These are phyloP conservation scores for Heliothis subflexa DNA, from an alignment of 1,140 invertebrate genomes.

Conservation along the genomic window DNA sequence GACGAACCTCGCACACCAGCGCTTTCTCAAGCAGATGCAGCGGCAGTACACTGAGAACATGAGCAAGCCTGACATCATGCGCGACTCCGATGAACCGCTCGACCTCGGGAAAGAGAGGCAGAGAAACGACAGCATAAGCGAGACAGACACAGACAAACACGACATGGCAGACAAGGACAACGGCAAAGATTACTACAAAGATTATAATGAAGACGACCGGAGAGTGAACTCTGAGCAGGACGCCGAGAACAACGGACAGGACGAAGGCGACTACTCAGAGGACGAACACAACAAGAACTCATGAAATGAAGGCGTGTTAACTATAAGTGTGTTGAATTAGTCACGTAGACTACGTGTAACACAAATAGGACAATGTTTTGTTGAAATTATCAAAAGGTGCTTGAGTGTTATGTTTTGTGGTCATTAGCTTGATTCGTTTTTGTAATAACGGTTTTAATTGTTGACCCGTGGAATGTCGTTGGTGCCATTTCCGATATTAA, in stretches of 20 bases:
- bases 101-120: slow-evolving; percentile 83
- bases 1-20: slow-evolving; percentile 84
- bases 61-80: slow-evolving; percentile 79
- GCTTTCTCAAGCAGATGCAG: slow-evolving; percentile 88
- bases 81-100: slow-evolving; percentile 79
- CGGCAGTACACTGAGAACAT: slow-evolving; percentile 83
- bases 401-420: slow-evolving; percentile 81
- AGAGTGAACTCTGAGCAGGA: slow-evolving; percentile 71
- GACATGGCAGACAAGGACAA: slow-evolving; percentile 72
- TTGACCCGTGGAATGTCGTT: slow-evolving; percentile 83
- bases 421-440: slow-evolving; percentile 77
- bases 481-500: slow-evolving; percentile 81
- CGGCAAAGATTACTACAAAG: slow-evolving; percentile 76
- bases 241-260: slow-evolving; percentile 75
- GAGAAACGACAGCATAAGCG: slow-evolving; percentile 71
- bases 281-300: slow-evolving; percentile 79
- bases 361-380: slow-evolving; percentile 71
- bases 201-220: slow-evolving; percentile 74
- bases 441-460: slow-evolving; percentile 71
- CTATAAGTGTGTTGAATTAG: slow-evolving; percentile 51
- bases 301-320: slow-evolving; percentile 66
- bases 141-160: slow-evolving; percentile 67
- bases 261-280: slow-evolving; percentile 82
- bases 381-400: slow-evolving; percentile 80
- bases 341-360: slow-evolving; percentile 54